Evolutionary conservation across 2,113 vertebrate species (phyloP).

Genomic region (Sebastes fasciatus): DNA sequence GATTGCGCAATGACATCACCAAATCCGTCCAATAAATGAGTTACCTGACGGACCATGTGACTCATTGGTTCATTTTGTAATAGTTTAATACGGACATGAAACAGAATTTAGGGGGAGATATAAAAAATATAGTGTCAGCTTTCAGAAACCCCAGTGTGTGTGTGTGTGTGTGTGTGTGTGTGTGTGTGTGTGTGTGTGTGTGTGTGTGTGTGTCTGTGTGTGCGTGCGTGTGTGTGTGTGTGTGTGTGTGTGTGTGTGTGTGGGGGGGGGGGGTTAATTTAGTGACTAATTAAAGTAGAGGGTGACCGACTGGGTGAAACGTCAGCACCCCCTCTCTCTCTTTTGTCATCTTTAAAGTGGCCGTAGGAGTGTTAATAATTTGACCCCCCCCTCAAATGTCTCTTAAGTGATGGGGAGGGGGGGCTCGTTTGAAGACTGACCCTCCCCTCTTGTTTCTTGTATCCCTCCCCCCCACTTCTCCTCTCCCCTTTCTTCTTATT

Average conservation of each 20-base stretch:
- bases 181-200: conserved; percentile 2
- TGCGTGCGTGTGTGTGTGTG: conserved; percentile 1
- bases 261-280: conserved; percentile 72
- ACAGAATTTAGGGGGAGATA: no score
- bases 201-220: not conserved
- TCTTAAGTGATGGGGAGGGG: conserved; percentile 78
- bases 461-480: not conserved
- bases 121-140: not conserved
- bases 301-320: conserved; percentile 78
- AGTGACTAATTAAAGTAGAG: conserved; percentile 86
- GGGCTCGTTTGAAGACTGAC: conserved; percentile 69
- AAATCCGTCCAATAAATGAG: not conserved
- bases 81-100: not conserved
- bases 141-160: not conserved
- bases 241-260: conserved; percentile 29
- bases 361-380: conserved; percentile 86
- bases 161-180: not conserved
- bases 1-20: not conserved
- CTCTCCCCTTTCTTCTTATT: conserved; percentile 49
- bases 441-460: conserved; percentile 69
- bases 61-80: not conserved
- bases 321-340: conserved; percentile 74
- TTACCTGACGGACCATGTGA: not conserved
- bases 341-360: conserved; percentile 87
- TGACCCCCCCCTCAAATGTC: conserved; percentile 70